Conservation (phyloP, 2,113 vertebrate genomes). For the Grammomys dolichurus region DNA sequence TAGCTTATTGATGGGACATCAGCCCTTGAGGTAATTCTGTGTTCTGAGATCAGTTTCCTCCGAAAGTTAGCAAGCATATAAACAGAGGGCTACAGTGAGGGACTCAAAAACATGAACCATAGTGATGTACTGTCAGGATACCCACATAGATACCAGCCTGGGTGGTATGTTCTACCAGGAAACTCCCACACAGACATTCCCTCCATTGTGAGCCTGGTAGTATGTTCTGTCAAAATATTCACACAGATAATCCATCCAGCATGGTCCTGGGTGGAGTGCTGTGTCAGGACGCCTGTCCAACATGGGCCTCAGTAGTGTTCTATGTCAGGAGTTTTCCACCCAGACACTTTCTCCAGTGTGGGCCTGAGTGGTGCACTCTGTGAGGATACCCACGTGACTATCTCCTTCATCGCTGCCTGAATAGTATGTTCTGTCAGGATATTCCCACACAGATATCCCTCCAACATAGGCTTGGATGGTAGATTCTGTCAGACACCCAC, state of each 20-base stretch:
- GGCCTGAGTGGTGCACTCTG: background rate
- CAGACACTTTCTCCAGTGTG: background rate
- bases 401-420: background rate
- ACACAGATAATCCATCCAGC: background rate
- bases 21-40: background rate
- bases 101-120: background rate
- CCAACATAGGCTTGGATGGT: background rate
- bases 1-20: constrained; percentile 20
- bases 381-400: background rate
- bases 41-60: background rate
- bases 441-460: background rate
- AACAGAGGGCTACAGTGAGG: background rate
- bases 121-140: background rate
- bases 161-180: background rate
- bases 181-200: background rate
- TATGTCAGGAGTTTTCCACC: background rate
- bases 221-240: background rate
- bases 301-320: background rate
- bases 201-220: background rate
- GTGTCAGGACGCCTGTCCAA: background rate
- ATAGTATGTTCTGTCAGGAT: background rate
- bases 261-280: background rate
- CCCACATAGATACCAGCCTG: too few relatives aligned
- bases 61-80: background rate
- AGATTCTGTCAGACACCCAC: too few relatives aligned